Evolutionary conservation across 2,113 vertebrate genomes (phyloP).

Genomic region (Camarhynchus parvulus): DNA sequence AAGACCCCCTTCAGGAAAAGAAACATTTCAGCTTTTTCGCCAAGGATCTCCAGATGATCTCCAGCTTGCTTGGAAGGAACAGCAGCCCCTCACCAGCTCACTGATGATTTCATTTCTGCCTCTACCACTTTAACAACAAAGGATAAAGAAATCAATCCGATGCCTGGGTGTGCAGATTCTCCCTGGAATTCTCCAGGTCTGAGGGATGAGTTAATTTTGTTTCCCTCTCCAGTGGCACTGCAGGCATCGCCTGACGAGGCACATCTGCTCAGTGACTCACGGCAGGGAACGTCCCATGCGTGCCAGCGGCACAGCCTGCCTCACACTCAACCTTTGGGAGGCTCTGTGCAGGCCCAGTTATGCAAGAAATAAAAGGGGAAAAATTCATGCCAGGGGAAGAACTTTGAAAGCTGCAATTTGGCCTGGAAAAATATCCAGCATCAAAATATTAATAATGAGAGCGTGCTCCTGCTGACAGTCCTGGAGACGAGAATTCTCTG

Average conservation of each 20-base stretch:
- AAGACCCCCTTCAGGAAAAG: background rate
- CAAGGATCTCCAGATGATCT: background rate
- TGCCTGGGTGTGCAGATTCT: background rate
- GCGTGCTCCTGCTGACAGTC: constrained; percentile 1
- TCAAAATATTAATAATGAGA: constrained; percentile 13
- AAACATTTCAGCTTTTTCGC: background rate
- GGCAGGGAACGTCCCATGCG: constrained; percentile 43
- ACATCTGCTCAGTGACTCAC: constrained; percentile 63
- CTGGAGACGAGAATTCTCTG: background rate
- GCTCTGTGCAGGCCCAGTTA: background rate
- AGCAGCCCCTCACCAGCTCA: rapidly evolving
- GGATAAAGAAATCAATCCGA: background rate
- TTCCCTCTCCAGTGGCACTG: background rate
- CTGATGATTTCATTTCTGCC: background rate
- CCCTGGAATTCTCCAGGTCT: background rate
- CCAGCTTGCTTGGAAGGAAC: background rate
- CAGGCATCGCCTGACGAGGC: constrained; percentile 29
- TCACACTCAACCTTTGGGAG: background rate
- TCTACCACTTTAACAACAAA: background rate
- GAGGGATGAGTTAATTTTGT: constrained; percentile 7
- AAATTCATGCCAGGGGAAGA: constrained; percentile 4
- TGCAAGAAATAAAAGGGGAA: constrained; percentile 42
- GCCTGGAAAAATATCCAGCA: background rate
- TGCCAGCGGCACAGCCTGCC: constrained; percentile 1
- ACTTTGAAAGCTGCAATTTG: constrained; percentile 1